Conservation (phyloP, 2,113 vertebrate genomes). For the Otolemur garnettii region DNA sequence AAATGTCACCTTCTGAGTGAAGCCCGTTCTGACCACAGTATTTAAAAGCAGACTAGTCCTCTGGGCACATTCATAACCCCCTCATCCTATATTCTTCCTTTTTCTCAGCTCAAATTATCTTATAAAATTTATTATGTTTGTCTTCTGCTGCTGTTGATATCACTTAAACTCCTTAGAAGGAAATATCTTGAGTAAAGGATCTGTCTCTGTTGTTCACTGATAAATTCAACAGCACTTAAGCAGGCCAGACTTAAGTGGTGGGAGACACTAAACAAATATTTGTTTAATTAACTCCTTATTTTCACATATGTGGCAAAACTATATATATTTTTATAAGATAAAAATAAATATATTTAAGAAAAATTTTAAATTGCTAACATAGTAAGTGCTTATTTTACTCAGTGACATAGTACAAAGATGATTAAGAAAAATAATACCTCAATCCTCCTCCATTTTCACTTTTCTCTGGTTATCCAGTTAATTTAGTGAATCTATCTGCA, state of each 20-base stretch:
- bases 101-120: neutral
- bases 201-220: neutral
- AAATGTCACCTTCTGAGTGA: neutral
- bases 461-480: neutral
- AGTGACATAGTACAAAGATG: neutral
- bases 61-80: neutral
- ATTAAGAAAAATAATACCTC: neutral
- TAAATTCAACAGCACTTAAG: neutral
- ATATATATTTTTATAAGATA: neutral
- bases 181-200: neutral
- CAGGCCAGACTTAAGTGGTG: neutral
- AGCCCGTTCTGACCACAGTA: neutral
- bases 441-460: neutral
- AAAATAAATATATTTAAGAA: too few relatives aligned
- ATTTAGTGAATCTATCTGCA: neutral
- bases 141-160: neutral
- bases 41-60: neutral
- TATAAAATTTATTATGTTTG: neutral
- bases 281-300: slow-evolving; percentile 25
- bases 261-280: neutral
- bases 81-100: neutral
- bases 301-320: neutral
- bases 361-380: neutral
- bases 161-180: too few relatives aligned
- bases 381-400: neutral